Percentiles rank a stretch among this genome's conserved stretches.
Conservation (phyloP, 2,797 vertebrate species). For the Poeciliopsis gracilis region DNA sequence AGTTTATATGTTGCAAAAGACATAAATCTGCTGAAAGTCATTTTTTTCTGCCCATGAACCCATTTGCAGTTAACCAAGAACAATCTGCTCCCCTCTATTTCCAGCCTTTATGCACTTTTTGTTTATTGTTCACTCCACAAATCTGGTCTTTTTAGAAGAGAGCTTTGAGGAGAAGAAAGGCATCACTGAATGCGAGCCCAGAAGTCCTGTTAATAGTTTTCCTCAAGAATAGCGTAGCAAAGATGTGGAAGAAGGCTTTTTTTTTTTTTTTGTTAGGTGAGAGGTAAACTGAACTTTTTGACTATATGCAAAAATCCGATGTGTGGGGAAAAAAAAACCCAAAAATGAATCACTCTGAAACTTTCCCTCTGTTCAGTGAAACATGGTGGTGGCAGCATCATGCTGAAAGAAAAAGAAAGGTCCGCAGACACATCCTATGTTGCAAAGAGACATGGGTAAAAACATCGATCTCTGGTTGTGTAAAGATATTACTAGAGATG, state of each 20-base stretch:
- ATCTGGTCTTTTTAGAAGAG: not conserved
- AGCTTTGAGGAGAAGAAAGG: not conserved
- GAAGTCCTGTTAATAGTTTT: not conserved
- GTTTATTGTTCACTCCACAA: not conserved
- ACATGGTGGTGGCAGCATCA: not conserved
- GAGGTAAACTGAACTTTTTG: not conserved
- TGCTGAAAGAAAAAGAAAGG: conserved; percentile 1
- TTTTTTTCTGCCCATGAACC: not conserved
- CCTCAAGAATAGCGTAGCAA: not conserved
- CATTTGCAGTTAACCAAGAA: not conserved
- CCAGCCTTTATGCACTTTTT: not conserved
- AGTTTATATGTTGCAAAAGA: not conserved
- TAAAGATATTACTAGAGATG: not conserved
- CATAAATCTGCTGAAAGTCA: not conserved
- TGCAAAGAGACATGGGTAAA: not conserved
- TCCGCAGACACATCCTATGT: not conserved
- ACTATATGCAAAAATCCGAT: not conserved
- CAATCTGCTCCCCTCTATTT: not conserved
- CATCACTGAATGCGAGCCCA: not conserved
- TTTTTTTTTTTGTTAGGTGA: not conserved
- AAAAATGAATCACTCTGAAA: not conserved
- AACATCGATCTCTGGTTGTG: not conserved
- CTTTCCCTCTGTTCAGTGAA: not conserved
- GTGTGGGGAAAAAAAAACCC: too few relatives aligned
- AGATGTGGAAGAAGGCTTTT: not conserved